Percentiles rank a stretch among this genome's conserved stretches.
Conservation (phyloP, 2,797 vertebrate species). For the Acestrorhynchus altus region DNA sequence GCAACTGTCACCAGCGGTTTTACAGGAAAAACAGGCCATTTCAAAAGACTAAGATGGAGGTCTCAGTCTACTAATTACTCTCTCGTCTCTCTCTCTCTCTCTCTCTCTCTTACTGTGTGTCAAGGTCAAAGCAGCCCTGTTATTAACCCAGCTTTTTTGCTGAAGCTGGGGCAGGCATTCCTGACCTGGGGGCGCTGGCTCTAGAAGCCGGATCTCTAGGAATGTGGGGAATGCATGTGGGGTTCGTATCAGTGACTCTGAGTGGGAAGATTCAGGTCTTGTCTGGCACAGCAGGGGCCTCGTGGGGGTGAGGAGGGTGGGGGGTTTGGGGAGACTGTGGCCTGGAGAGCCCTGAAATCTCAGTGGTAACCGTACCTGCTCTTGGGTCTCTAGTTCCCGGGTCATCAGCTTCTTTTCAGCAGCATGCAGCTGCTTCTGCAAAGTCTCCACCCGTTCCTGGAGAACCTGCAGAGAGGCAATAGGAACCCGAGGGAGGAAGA, state of each 20-base stretch:
- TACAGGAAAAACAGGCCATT: slow-evolving; percentile 2
- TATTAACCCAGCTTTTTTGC: slow-evolving; percentile 76
- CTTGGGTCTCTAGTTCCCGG: slow-evolving; percentile 84
- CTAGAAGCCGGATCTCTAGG: slow-evolving; percentile 76
- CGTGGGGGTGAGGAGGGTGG: background rate
- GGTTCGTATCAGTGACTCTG: slow-evolving; percentile 67
- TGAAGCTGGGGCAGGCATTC: slow-evolving; percentile 74
- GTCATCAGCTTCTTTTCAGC: slow-evolving; percentile 84
- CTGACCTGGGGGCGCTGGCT: slow-evolving; percentile 72
- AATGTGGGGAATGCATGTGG: slow-evolving; percentile 76
- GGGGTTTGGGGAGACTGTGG: too few relatives aligned
- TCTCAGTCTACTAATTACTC: slow-evolving; percentile 21
- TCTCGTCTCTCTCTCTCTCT: background rate
- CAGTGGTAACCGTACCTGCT: slow-evolving; percentile 83
- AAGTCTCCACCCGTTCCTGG: slow-evolving; percentile 84
- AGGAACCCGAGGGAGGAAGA: slow-evolving; percentile 35
- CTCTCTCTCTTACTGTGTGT: slow-evolving; percentile 13
- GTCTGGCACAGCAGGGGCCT: slow-evolving; percentile 21
- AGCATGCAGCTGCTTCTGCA: slow-evolving; percentile 74
- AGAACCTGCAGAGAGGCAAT: slow-evolving; percentile 77
- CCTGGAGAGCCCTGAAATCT: slow-evolving; percentile 6
- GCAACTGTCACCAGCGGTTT: slow-evolving; percentile 21
- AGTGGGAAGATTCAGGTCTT: slow-evolving; percentile 52
- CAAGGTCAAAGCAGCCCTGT: slow-evolving; percentile 78
- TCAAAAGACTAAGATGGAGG: background rate